Conservation (phyloP, 1,140 invertebrate species). For the Heterodera schachtii region DNA sequence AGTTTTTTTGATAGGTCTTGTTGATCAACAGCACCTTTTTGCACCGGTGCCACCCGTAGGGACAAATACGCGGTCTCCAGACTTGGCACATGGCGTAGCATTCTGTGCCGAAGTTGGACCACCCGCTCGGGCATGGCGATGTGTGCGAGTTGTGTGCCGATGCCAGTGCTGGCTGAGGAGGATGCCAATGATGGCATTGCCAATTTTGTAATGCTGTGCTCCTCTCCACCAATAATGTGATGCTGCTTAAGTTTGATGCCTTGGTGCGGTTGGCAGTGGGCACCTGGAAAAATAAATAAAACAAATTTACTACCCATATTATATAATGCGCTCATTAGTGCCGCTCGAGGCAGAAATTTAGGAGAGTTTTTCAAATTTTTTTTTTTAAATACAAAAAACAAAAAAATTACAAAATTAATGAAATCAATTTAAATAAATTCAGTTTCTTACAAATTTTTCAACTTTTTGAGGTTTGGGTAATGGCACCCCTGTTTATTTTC, state of each 20-base stretch:
- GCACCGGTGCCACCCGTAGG: background rate
- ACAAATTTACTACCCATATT: background rate
- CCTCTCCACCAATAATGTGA: background rate
- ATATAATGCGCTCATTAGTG: background rate
- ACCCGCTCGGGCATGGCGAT: constrained; percentile 34
- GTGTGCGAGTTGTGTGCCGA: background rate
- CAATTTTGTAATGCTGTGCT: background rate
- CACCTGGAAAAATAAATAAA: too few relatives aligned
- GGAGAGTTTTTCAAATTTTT: too few relatives aligned
- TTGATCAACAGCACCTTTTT: background rate
- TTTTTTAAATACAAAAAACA: too few relatives aligned
- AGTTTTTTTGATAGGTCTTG: too few relatives aligned
- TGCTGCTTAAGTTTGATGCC: background rate
- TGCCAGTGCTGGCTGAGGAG: background rate
- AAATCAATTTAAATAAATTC: too few relatives aligned
- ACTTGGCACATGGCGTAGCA: constrained; percentile 44
- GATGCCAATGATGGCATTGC: background rate
- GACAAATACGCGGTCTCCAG: constrained; percentile 49
- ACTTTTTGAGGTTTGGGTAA: too few relatives aligned
- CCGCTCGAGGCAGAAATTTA: constrained; percentile 14
- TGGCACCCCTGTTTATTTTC: too few relatives aligned
- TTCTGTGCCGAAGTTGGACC: constrained; percentile 50
- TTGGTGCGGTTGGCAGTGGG: too few relatives aligned
- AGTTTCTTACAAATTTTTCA: too few relatives aligned
- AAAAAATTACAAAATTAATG: too few relatives aligned